Base-by-base conservation (phyloP, 2,888 invertebrate species). In the Fabriciana adippe region DNA sequence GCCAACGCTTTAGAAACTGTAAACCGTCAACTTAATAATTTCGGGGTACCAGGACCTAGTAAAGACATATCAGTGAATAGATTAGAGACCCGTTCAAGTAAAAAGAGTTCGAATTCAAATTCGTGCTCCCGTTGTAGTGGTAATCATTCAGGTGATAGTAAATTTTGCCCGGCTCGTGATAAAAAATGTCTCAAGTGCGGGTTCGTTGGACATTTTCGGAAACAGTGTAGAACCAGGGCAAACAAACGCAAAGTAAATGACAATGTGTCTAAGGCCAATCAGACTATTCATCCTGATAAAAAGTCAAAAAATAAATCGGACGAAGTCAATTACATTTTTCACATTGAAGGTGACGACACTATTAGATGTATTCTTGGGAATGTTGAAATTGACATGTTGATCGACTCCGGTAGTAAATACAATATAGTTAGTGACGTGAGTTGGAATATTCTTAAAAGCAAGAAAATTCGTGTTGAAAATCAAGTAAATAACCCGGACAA, bases 1-100 rank as follows among this genome's bases (percentile, higher is more conserved):
- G 74, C 74, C 31, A 73, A 72, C 61, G 31, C 66, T 1, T 53
- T 77, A 51, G 75, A 77, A 72, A 35, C 66, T 3, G 70, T 76
- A 4, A 31, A 73, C 21, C 41, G 69, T 54, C 64, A 72, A 26
- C 63, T 67, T 50, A 26, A 2, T 21, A 21, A 21, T 3, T 21
- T 21, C 21, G 21, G 21, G 21, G 0, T 21, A 21, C 21, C 21
- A 3, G 21, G 21, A 21, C 21, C 21, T 21, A 21, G 21, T 21
- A 21, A 21, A 21, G 21, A 21, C 21, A 21, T 21, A 21, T 21
- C 21, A 21, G 26, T 26, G 26, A 4, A 26, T 26, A 26, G 4
- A 26, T 26, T 26, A 26, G 26, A 26, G 3, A 26, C 0, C 0
- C 3, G 3, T 26, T 26, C 26, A 26, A 26, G 26, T 26, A 26